Evolutionary conservation across 2,113 vertebrate species (phyloP), one percentile per base, ranked within the genome.

Genomic region (Laticauda colubrina): DNA sequence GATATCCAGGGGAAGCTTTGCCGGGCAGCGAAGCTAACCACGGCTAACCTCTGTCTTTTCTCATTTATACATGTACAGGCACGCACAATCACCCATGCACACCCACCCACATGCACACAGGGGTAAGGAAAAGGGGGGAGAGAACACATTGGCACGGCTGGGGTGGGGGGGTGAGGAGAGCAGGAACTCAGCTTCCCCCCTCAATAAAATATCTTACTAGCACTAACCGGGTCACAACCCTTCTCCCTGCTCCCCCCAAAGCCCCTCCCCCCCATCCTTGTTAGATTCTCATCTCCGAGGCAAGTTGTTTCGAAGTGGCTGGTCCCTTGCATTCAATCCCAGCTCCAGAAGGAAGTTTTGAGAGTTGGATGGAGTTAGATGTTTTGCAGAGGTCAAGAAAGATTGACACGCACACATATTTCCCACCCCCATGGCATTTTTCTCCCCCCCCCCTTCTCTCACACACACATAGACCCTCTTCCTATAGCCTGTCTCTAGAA

Each of bases 181-280:
- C 12, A 23, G 45, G 51, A 26, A 14, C 26, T 45, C 51, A 90
- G 43, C 0, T 87, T 56, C 14, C 29, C 8, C 3, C 23, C 21
- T 8, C 39, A 7, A 34, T 29, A 39, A 24, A 55, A 85, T 43
- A 26, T 69, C 53, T 26, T 34, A 59, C 64, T 89, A 85, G 64
- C n/a, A 69, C 69, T 89, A 85, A 85, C 64, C 54, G 8, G 64
- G 45, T 48, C 56, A 2, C 0, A 8, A 51, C 20, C n/a, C 18
- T 0, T 1, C 1, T 5, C 93, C 51, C 51, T 18, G 11, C 24
- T n/a, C 54, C 43, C 1, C 88, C n/a, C 3, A 23, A 5, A 5
- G 93, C 12, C 2, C 2, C 55, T 3, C 0, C 3, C 55, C 0
- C 0, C 4, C 54, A 0, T 26, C 23, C 92, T 43, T n/a, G 14